Evolutionary conservation across 2,113 vertebrate genomes (phyloP).

Genomic region (Amphiprion percula): DNA sequence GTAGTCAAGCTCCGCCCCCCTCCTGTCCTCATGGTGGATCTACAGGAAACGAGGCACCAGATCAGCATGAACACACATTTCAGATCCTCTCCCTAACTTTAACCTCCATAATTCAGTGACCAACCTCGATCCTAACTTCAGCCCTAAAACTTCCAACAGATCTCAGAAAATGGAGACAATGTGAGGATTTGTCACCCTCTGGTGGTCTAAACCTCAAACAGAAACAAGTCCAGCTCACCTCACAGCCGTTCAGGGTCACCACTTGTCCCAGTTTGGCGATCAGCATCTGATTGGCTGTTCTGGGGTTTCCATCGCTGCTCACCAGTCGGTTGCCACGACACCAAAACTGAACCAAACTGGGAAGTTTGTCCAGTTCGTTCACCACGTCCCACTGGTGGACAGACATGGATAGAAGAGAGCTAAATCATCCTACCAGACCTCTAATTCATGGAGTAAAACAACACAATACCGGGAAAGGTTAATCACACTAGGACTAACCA

Average conservation of each 20-base stretch:
- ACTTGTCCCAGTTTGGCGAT: conserved; percentile 89
- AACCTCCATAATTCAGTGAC: too few relatives aligned
- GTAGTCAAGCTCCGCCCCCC: conserved; percentile 95
- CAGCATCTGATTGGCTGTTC: conserved; percentile 87
- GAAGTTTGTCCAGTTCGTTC: conserved; percentile 91
- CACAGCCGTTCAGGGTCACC: conserved; percentile 84
- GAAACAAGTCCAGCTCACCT: conserved; percentile 73
- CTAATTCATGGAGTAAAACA: too few relatives aligned
- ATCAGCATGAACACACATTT: not conserved
- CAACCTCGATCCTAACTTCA: too few relatives aligned
- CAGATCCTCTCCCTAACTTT: too few relatives aligned
- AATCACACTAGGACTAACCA: too few relatives aligned
- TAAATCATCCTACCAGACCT: not conserved
- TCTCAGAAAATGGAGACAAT: too few relatives aligned
- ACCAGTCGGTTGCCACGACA: conserved; percentile 87
- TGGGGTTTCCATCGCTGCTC: conserved; percentile 79
- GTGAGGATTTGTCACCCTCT: too few relatives aligned
- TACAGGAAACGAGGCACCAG: conserved; percentile 62
- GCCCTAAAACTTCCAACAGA: too few relatives aligned
- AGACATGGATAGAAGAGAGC: not conserved
- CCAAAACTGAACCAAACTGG: conserved; percentile 82
- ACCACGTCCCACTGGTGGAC: conserved; percentile 90
- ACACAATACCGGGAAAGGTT: too few relatives aligned
- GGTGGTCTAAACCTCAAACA: too few relatives aligned
- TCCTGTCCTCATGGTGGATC: conserved; percentile 87